Base-by-base conservation (phyloP, 2,797 vertebrate genomes). In the Sebastes itinus region DNA sequence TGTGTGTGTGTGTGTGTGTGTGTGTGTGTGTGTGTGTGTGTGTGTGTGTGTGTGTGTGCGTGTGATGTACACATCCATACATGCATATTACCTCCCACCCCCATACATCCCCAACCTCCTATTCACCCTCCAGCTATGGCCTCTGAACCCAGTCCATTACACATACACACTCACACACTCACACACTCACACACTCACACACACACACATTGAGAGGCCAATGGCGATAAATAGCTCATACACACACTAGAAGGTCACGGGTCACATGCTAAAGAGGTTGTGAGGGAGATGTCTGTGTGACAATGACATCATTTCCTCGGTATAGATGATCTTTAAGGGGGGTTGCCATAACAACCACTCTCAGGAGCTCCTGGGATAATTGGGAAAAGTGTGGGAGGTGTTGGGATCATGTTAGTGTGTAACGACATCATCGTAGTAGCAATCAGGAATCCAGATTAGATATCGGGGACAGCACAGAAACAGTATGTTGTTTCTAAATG, bases 71-170 rank as follows among this genome's bases (percentile, higher is more conserved):
- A 38, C 38, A 38, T 38, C 38, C 22, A 74, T 81, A 65, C 16
- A 33, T 78, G 72, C n/a, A 46, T 70, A 65, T 46, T 63, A 74
- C 4, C 65, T 38, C n/a, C 33, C 42, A 46, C 46, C 49, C 55
- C 30, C 54, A 27, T 52, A 23, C 28, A 25, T 42, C 59, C 4
- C 5, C 60, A 73, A n/a, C 35, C 63, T 55, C 32, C 25, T 62
- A 18, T 38, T 75, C 63, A 72, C 61, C 88, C 67, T 81, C 54
- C 23, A 80, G 80, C 63, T 62, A 54, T 88, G 86, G 84, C 88
- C 91, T 92, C 80, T 94, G 80, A 90, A 89, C 90, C 76, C 56
- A 20, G 63, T 85, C 80, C 82, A 89, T 89, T 79, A 91, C 65
- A 81, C 71, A 62, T 61, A 79, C 61, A 65, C 78, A 86, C 42